A percentile compares a stretch with the other conserved stretches of the same genome.
phyloP scores from a whole-genome alignment of 2,888 invertebrate species.

The Meteorus colon region DNA sequence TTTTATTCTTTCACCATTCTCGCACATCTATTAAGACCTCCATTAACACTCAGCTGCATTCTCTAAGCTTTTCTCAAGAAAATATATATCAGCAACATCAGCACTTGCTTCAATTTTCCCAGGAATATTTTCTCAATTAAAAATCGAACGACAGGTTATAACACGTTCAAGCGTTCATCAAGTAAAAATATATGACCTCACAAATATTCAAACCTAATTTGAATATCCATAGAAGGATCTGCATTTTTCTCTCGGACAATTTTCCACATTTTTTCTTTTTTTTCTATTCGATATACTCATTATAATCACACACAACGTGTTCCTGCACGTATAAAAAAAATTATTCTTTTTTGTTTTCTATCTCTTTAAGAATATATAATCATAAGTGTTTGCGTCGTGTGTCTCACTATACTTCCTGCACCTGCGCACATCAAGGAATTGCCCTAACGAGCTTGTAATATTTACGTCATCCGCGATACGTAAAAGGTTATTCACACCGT shows the following conservation, averaged over 20 bases:
- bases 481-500: constrained; percentile 65
- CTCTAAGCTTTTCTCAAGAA: no score
- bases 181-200: no score
- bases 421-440: constrained; percentile 35
- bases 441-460: constrained; percentile 67
- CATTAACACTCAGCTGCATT: no score
- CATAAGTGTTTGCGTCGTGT: constrained; percentile 10
- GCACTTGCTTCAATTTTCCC: no score
- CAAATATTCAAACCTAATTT: no score
- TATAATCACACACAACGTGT: background rate
- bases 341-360: background rate
- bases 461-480: constrained; percentile 65
- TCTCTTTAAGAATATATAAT: constrained; percentile 7
- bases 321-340: background rate
- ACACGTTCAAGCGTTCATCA: no score
- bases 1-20: background rate
- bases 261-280: no score
- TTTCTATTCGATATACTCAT: background rate
- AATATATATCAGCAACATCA: no score
- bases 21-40: background rate
- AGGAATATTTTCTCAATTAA: no score
- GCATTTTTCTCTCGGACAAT: no score
- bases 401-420: constrained; percentile 32
- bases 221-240: no score
- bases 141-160: no score